These are phyloP conservation scores for Salmo trutta DNA, from an alignment of 2,797 vertebrate species.

Conservation along the genomic window DNA sequence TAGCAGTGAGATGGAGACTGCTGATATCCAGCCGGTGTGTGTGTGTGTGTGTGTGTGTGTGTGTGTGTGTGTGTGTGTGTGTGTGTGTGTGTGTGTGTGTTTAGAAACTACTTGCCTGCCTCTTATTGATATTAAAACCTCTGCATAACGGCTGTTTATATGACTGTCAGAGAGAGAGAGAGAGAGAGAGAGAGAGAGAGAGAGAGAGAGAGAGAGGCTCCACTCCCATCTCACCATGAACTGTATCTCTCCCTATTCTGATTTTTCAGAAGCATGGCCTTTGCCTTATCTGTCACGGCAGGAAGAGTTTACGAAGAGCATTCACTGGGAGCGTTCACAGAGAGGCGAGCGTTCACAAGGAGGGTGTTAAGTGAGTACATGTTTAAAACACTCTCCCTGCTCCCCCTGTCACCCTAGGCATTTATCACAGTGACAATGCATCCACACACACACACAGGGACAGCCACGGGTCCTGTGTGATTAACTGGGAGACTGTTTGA, in stretches of 20 bases:
- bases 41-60: too few species aligned
- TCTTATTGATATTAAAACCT: slow-evolving; percentile 80
- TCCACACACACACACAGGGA: slow-evolving; percentile 59
- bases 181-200: background rate
- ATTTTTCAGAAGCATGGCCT: too few species aligned
- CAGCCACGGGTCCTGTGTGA: slow-evolving; percentile 80
- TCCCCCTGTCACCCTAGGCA: slow-evolving; percentile 65
- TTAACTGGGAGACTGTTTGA: slow-evolving; percentile 87
- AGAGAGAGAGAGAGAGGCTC: slow-evolving; percentile 55
- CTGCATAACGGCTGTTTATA: slow-evolving; percentile 78
- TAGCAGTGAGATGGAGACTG: slow-evolving; percentile 73
- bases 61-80: too few species aligned
- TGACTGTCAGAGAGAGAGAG: slow-evolving; percentile 69
- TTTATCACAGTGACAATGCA: slow-evolving; percentile 79
- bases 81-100: background rate
- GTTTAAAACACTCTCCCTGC: slow-evolving; percentile 74
- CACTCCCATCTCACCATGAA: slow-evolving; percentile 61
- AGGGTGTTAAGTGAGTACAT: slow-evolving; percentile 75
- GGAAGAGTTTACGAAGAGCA: too few species aligned
- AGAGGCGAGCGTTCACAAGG: too few species aligned
- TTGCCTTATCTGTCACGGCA: too few species aligned
- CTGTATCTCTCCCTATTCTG: too few species aligned
- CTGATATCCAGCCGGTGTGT: slow-evolving; percentile 69
- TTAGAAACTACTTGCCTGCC: slow-evolving; percentile 62
- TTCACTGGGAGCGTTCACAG: too few species aligned